These are phyloP conservation scores for Synaphobranchus kaupii DNA, from an alignment of 2,797 vertebrate genomes.

Conservation along the genomic window DNA sequence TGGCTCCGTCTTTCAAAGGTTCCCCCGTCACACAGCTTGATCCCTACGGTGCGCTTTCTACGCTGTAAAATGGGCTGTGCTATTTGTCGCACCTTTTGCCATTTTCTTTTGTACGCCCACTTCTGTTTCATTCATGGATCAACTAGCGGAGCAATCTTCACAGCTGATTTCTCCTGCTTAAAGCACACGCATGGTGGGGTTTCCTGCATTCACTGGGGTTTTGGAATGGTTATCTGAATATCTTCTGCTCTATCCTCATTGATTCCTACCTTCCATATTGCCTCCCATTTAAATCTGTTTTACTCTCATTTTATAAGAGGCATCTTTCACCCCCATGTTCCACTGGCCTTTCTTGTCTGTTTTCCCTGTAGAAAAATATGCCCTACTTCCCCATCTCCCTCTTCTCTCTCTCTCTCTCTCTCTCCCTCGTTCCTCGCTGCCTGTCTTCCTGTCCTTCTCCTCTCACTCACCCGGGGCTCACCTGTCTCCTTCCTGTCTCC, in stretches of 20 bases:
- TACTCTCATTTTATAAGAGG: not conserved
- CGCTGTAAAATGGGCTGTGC: not conserved
- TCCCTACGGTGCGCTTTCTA: not conserved
- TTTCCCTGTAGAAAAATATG: not conserved
- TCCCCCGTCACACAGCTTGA: too few species aligned
- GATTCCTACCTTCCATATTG: not conserved
- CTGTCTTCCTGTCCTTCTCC: slow-evolving; percentile 10
- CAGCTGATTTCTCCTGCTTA: not conserved
- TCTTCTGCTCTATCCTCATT: not conserved
- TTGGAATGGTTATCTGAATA: not conserved
- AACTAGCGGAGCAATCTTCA: not conserved
- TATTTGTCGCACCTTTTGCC: not conserved
- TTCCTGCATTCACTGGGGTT: not conserved
- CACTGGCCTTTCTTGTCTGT: not conserved
- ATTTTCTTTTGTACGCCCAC: not conserved
- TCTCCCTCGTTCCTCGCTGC: not conserved
- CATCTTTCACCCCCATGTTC: not conserved
- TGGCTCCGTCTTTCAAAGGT: not conserved
- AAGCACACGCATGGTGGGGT: not conserved
- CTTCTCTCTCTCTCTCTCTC: slow-evolving; percentile 3
- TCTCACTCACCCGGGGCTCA: not conserved
- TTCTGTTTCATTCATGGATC: not conserved
- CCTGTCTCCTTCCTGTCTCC: slow-evolving; percentile 36
- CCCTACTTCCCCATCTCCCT: slow-evolving; percentile 8
- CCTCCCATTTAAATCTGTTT: not conserved